phyloP scores from a whole-genome alignment of 2,797 vertebrate genomes.

The Phataginus tetradactyla region DNA sequence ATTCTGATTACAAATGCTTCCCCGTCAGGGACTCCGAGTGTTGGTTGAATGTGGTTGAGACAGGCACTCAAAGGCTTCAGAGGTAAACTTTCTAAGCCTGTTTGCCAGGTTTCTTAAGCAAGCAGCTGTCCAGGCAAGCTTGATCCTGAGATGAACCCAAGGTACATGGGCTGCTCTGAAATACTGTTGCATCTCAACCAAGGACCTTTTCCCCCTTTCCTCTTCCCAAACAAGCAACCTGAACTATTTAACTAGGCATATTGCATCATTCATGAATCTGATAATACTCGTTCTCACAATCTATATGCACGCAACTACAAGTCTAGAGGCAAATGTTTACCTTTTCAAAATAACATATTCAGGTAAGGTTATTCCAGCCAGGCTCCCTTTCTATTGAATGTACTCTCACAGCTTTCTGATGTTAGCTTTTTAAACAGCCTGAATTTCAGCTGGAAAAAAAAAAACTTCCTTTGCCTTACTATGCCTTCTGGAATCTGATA shows the following conservation, averaged over 20 bases:
- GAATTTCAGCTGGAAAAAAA: constrained; percentile 51
- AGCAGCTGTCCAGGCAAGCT: constrained; percentile 50
- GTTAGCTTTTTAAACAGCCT: constrained; percentile 15
- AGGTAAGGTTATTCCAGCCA: constrained; percentile 48
- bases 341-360: constrained; percentile 23
- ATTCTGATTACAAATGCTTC: not conserved
- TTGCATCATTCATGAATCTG: constrained; percentile 49
- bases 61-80: not conserved
- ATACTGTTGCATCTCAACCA: not conserved
- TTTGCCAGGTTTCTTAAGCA: constrained; percentile 59
- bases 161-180: not conserved
- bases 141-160: constrained; percentile 52
- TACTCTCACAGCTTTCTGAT: not conserved
- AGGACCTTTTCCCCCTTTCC: constrained; percentile 32
- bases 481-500: constrained; percentile 73
- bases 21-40: not conserved
- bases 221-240: constrained; percentile 48
- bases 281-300: constrained; percentile 23
- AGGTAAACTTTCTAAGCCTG: not conserved
- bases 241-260: constrained; percentile 51
- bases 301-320: not conserved
- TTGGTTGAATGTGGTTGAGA: constrained; percentile 20
- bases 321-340: constrained; percentile 24
- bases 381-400: not conserved
- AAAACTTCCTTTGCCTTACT: not conserved